Percentiles rank a stretch among this genome's conserved stretches.
phyloP scores from a whole-genome alignment of 2,113 vertebrate genomes.

The Ariopsis seemanni region DNA sequence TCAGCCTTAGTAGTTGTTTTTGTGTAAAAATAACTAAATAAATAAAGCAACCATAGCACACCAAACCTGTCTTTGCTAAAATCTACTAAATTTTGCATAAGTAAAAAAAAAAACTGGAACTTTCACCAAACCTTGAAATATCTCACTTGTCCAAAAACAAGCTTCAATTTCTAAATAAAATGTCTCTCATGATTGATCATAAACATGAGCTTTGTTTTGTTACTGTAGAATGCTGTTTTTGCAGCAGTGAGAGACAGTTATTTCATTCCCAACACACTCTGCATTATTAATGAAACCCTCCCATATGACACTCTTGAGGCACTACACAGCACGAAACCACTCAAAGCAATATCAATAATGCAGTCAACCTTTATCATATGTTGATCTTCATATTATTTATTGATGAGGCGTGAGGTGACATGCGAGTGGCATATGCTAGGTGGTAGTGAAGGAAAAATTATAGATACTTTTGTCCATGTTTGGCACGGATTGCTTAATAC shows the following conservation, averaged over 20 bases:
- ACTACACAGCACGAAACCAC: conserved; percentile 41
- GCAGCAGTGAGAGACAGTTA: not conserved
- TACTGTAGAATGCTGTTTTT: not conserved
- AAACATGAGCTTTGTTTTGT: not conserved
- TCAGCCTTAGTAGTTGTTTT: not conserved
- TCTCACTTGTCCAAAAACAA: not conserved
- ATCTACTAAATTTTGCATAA: not conserved
- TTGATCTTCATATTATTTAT: conserved; percentile 62
- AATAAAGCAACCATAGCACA: not conserved
- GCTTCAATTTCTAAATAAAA: not conserved
- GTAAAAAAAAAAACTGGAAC: not conserved
- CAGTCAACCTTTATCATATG: conserved; percentile 47
- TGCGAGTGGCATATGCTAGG: conserved; percentile 1
- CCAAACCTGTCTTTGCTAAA: not conserved
- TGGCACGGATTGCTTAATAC: not conserved
- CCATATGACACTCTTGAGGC: conserved; percentile 46
- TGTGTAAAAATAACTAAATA: not conserved
- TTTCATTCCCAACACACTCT: conserved; percentile 46
- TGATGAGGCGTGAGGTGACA: conserved; percentile 50
- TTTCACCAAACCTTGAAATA: not conserved
- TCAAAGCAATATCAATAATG: conserved; percentile 66
- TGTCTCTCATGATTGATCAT: not conserved
- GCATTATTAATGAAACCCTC: conserved; percentile 50
- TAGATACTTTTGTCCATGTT: not conserved
- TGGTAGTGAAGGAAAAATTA: not conserved